phyloP scores from a whole-genome alignment of 1,140 invertebrate species.

The Ceratitis capitata region DNA sequence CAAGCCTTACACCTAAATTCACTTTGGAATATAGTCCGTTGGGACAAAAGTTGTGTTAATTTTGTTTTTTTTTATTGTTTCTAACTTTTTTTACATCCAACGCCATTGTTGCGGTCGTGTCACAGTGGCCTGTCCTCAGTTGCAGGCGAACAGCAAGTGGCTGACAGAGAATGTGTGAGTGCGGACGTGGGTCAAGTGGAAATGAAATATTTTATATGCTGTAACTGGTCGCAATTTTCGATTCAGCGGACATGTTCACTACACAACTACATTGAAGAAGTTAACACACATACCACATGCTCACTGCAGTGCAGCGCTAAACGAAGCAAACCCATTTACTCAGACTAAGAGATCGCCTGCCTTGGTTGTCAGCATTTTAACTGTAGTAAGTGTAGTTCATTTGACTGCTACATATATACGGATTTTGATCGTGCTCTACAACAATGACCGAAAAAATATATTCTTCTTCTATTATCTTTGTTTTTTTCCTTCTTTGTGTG shows the following conservation, averaged over 20 bases:
- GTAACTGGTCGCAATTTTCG: constrained; percentile 24
- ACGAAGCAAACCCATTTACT: no score
- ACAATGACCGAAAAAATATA: neutral
- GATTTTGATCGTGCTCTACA: neutral
- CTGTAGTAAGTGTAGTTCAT: neutral
- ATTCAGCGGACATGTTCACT: neutral
- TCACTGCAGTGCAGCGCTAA: neutral
- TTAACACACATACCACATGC: no score
- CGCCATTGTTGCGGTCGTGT: constrained; percentile 15
- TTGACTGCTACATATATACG: neutral
- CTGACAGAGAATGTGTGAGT: neutral
- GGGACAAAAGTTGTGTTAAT: neutral
- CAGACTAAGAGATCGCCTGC: neutral
- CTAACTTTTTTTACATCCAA: neutral
- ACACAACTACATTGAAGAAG: neutral
- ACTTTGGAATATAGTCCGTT: neutral
- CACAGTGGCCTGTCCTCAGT: neutral
- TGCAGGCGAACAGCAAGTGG: neutral
- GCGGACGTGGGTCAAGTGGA: neutral
- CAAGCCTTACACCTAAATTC: neutral
- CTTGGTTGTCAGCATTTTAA: neutral
- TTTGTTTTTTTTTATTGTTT: neutral
- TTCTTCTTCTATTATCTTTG: neutral
- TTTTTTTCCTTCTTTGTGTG: neutral
- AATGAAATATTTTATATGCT: constrained; percentile 13